Evolutionary conservation across 2,797 vertebrate species (phyloP), one percentile per base, ranked within the genome.

Genomic region (Liparis tanakae): DNA sequence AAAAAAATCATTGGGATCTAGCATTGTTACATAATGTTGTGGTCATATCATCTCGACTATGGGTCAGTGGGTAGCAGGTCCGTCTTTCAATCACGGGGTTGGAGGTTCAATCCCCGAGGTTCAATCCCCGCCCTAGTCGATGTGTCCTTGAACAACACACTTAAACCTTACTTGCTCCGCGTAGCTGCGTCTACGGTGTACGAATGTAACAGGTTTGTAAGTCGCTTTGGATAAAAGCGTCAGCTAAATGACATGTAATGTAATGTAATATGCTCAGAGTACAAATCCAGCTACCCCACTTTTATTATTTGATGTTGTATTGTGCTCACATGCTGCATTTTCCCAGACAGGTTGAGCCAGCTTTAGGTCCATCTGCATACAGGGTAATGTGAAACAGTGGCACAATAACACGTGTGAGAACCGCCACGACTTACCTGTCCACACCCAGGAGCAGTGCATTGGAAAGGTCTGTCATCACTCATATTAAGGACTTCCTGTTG

Each of bases 391-490:
- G n/a, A 69, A 9, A 61, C 13, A 33, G 43, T 18, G 36, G 9
- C 63, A 73, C 14, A 43, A 12, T 2, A 14, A 20, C 33, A 67
- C 69, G 0, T 72, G 3, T 15, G 37, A 61, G 4, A 51, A 22
- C 8, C 61, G 15, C 51, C 3, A 43, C 51, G 73, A 77, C 92
- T 78, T 95, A 98, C 98, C 97, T 99, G 98, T 95, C 98, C 98
- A 95, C 98, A 99, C 80, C 98, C 98, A 93, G 98, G 97, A 95
- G 98, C 98, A 96, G 97, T 99, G 78, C 98, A 99, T 95, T 97
- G 96, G 93, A 99, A 99, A 74, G 98, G 98, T 96, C 97, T 99
- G 87, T 99, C 98, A 99, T 99, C 98, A 98, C 97, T 99, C 98
- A 99, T 99, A 98, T 98, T 99, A 97, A 95, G 96, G 91, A 93